Evolutionary conservation across 2,113 vertebrate species (phyloP), one percentile per base, ranked within the genome.

Genomic region (Corvus cornix): DNA sequence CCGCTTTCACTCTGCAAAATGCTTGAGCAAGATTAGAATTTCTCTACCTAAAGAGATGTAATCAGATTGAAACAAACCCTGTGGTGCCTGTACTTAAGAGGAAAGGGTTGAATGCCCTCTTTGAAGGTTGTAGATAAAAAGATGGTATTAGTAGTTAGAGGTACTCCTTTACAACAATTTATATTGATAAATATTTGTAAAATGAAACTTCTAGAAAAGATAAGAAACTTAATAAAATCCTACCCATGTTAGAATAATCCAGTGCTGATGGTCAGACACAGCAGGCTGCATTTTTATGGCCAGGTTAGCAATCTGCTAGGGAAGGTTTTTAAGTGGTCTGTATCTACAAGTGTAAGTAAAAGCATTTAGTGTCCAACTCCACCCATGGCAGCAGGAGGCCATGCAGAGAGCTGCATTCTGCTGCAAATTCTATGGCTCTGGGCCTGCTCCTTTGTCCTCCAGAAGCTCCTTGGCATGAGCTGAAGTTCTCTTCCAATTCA

Each of bases 1-100:
- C 19, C 4, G 7, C 14, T 16, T 64, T 70, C 59, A 27, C 79
- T 72, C 64, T 82, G 80, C 80, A 72, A 82, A 94, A 64, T 20
- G 44, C 53, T 76, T 90, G 66, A 89, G 16, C 31, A 72, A 90
- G 81, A 73, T 89, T 43, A 93, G 69, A 75, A 84, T 86, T 96
- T 90, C 56, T 75, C 44, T 87, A 10, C 49, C 39, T 89, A 48
- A 89, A 64, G 84, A 60, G 59, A 66, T 0, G 1, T 72, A 89
- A 92, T 76, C 41, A 81, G 66, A 60, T 90, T 84, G 76, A 92
- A 96, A 68, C 13, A 68, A 84, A 86, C 5, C 6, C 41, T 66
- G 11, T 30, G 58, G 43, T 90, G 73, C 56, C 64, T 64, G 31
- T 44, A 60, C 69, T 75, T 81, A 64, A 31, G 48, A 90, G 67